phyloP scores from a whole-genome alignment of 1,140 invertebrate species.

The Euura lappo region DNA sequence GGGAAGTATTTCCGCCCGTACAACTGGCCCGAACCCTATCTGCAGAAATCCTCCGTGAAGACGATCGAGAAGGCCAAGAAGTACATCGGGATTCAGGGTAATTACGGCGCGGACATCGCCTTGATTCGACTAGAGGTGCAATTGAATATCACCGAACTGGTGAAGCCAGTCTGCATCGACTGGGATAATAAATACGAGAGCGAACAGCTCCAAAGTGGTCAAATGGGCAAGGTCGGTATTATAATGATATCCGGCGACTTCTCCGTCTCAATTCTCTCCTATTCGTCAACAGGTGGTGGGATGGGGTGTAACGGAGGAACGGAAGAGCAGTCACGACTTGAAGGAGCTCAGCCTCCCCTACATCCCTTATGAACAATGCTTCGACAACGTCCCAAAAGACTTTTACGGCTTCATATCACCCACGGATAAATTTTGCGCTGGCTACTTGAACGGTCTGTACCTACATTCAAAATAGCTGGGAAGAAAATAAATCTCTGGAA shows the following conservation, averaged over 20 bases:
- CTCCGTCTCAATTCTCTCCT: too few relatives aligned
- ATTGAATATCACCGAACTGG: constrained; percentile 42
- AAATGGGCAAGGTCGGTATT: constrained; percentile 28
- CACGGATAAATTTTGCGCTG: constrained; percentile 50
- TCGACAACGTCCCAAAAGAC: constrained; percentile 22
- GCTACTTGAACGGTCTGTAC: constrained; percentile 12
- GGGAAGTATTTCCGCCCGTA: constrained; percentile 54
- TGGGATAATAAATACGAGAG: constrained; percentile 51
- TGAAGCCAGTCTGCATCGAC: constrained; percentile 55
- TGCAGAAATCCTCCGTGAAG: constrained; percentile 48
- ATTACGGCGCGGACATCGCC: constrained; percentile 47
- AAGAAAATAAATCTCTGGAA: not conserved
- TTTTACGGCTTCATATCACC: constrained; percentile 42
- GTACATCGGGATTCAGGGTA: constrained; percentile 37
- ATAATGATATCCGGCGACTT: not conserved
- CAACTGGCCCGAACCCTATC: constrained; percentile 37
- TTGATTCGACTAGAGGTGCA: constrained; percentile 45
- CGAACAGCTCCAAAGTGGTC: constrained; percentile 42
- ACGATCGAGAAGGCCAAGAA: constrained; percentile 20
- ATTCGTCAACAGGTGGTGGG: too few relatives aligned
- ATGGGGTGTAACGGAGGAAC: too few relatives aligned
- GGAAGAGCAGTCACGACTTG: constrained; percentile 18
- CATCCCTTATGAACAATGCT: constrained; percentile 35
- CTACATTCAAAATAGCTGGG: not conserved
- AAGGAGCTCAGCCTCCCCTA: constrained; percentile 44